Evolutionary conservation across 1,140 invertebrate species (phyloP), one percentile per base, ranked within the genome.

Genomic region (Parapsyche elsis): DNA sequence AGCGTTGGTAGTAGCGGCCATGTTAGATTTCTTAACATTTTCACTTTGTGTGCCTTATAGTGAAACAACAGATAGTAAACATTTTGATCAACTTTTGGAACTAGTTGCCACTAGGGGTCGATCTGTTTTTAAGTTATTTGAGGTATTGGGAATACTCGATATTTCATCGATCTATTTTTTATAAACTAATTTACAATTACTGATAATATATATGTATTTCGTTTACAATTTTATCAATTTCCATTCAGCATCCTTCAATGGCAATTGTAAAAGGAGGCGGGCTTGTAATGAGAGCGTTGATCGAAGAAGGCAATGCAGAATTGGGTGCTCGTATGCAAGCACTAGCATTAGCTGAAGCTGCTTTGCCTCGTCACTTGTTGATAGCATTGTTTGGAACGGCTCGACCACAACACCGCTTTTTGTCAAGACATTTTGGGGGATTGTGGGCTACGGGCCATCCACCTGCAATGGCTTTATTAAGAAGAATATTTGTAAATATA

Each of bases 21-120:
- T 99, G 96, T 90, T 99, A 84, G 99, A 99, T 89, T 98, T 99
- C 86, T 89, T 99, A 81, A 99, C 98, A n/a, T 99, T 98, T 90
- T 95, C 97, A 5, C 90, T 99, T 9, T 99, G 98, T 90, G 96
- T 98, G 80, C 99, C 99, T 21, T 99, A 99, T 89, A 98, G 96
- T 87, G 99, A 99, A 90, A 99, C 99, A 38, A 99, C 99, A 0
- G 97, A 99, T 86, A 97, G 98, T 19, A 96, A 96, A 85, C 95
- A 99, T 86, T 99, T 99, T 90, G 98, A 99, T 87, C 94, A 93
- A 80, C 89, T 99, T 44, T 88, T 99, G 44, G 95, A 98, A 88
- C 93, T 99, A 92, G 97, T 99, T 0, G 96, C 98, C 0, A 92
- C 93, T 49, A 92, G 96, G 84, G 98, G 98, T 19, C 91, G 97